These are phyloP conservation scores for Poeciliopsis prolifica DNA, from an alignment of 2,113 vertebrate species.

Conservation along the genomic window DNA sequence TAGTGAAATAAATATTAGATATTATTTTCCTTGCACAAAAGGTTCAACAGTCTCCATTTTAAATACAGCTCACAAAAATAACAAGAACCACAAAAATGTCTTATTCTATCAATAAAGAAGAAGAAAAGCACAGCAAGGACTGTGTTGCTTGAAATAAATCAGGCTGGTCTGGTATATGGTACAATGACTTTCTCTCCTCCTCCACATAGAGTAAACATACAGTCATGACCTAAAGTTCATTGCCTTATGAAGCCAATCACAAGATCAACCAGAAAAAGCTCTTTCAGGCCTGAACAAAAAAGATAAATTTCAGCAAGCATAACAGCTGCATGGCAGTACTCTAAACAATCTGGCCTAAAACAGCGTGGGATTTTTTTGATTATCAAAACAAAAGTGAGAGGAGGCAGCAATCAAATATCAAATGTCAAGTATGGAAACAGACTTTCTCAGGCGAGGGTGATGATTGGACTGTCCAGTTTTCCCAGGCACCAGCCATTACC, in stretches of 20 bases:
- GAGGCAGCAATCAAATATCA: constrained; percentile 58
- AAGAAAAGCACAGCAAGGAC: not conserved
- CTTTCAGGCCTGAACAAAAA: constrained; percentile 1
- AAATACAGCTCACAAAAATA: too few relatives aligned
- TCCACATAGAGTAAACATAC: not conserved
- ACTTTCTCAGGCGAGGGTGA: constrained; percentile 41
- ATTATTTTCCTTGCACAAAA: not conserved
- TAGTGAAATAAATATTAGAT: not conserved
- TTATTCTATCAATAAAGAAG: not conserved
- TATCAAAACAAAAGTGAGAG: constrained; percentile 55
- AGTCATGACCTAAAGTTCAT: constrained; percentile 44
- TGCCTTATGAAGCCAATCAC: constrained; percentile 23
- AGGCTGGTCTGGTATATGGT: not conserved
- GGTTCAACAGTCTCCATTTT: too few relatives aligned
- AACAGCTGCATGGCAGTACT: constrained; percentile 27
- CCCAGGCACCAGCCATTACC: constrained; percentile 58
- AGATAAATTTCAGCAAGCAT: constrained; percentile 24
- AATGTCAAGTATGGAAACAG: constrained; percentile 52
- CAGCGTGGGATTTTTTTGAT: constrained; percentile 44
- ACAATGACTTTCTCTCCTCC: not conserved
- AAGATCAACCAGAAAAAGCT: constrained; percentile 31
- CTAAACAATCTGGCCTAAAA: constrained; percentile 34
- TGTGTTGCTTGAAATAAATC: not conserved
- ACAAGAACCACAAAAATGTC: not conserved
- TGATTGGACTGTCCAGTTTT: constrained; percentile 52